These are phyloP conservation scores for Furcifer pardalis DNA, from an alignment of 2,797 vertebrate species.

Conservation along the genomic window DNA sequence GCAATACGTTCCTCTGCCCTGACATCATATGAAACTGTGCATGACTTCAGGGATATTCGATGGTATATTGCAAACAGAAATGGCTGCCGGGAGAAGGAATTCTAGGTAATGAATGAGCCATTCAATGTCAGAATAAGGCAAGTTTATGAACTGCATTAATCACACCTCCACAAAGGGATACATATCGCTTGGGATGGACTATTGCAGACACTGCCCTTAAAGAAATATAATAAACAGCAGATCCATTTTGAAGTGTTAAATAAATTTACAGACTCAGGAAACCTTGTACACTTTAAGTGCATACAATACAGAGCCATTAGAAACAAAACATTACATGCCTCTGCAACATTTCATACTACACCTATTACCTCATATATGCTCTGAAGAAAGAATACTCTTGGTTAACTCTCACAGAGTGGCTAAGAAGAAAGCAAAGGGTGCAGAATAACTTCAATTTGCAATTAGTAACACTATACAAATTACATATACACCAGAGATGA, in stretches of 20 bases:
- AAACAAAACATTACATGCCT: slow-evolving; percentile 50
- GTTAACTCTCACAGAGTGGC: too few species aligned
- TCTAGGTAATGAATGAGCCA: slow-evolving; percentile 42
- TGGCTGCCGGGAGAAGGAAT: not conserved
- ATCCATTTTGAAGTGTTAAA: slow-evolving; percentile 70
- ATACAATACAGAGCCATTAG: slow-evolving; percentile 37
- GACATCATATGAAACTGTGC: slow-evolving; percentile 42
- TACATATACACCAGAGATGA: too few species aligned
- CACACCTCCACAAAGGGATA: slow-evolving; percentile 19
- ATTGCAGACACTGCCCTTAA: slow-evolving; percentile 37
- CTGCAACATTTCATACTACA: slow-evolving; percentile 55
- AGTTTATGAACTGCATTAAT: slow-evolving; percentile 13
- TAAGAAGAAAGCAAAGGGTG: too few species aligned
- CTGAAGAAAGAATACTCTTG: slow-evolving; percentile 67
- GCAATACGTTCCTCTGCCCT: slow-evolving; percentile 36
- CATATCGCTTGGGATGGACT: not conserved
- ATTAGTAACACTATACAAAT: too few species aligned
- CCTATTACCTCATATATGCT: slow-evolving; percentile 71
- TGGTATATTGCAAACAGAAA: slow-evolving; percentile 30
- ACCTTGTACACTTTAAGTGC: slow-evolving; percentile 53
- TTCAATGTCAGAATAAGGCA: slow-evolving; percentile 16
- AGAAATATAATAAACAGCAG: slow-evolving; percentile 60
- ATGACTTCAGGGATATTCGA: slow-evolving; percentile 39
- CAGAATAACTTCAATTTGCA: too few species aligned
- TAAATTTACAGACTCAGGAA: slow-evolving; percentile 64